Evolutionary conservation across 1,140 invertebrate genomes (phyloP).

Genomic region (Ceratosolen solmsi): DNA sequence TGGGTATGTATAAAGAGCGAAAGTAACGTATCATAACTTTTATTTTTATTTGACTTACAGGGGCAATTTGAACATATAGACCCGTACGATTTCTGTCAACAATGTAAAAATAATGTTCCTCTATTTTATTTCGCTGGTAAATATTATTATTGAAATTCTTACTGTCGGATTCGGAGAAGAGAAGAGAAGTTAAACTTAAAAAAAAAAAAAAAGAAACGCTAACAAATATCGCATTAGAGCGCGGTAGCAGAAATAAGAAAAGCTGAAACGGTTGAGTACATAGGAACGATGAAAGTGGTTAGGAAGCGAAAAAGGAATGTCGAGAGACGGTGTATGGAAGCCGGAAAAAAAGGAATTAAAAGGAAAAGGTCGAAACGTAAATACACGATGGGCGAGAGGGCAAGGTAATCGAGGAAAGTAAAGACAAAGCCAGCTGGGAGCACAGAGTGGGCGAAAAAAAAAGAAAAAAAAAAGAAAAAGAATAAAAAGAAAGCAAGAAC

Average conservation of each 20-base stretch:
- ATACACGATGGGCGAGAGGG: background rate
- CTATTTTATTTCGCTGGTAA: background rate
- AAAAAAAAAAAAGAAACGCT: background rate
- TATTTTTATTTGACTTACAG: too few relatives aligned
- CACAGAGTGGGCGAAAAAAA: background rate
- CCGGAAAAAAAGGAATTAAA: slow-evolving; percentile 25
- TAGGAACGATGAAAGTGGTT: background rate
- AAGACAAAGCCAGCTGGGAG: slow-evolving; percentile 20
- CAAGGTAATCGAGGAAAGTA: slow-evolving; percentile 1
- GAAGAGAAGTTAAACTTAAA: too few relatives aligned
- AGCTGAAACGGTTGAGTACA: background rate
- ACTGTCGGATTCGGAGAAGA: background rate
- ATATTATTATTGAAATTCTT: background rate
- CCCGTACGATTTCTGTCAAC: too few relatives aligned
- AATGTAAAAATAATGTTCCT: too few relatives aligned
- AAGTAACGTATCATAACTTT: too few relatives aligned
- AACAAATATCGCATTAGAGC: background rate
- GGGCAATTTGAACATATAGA: too few relatives aligned
- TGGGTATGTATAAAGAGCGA: too few relatives aligned
- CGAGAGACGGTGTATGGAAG: background rate
- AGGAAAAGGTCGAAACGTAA: slow-evolving; percentile 34
- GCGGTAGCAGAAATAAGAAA: background rate
- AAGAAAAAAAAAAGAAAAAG: slow-evolving; percentile 17
- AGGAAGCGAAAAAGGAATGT: background rate
- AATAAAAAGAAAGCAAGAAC: slow-evolving; percentile 32